These are phyloP conservation scores for Athene noctua DNA, from an alignment of 2,113 vertebrate species.

Conservation along the genomic window DNA sequence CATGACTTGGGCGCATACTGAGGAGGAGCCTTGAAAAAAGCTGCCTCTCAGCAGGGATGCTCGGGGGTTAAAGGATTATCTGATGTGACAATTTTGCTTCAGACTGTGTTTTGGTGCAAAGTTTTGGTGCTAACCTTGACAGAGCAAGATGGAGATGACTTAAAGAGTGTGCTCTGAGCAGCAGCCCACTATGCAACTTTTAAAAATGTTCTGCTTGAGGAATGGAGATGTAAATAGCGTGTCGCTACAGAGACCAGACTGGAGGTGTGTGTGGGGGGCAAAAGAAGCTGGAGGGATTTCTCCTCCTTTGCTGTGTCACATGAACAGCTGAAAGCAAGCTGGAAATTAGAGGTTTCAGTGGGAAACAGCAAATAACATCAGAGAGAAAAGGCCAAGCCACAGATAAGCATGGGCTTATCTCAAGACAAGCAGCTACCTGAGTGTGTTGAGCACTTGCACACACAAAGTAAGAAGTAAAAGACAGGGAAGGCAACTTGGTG, in stretches of 20 bases:
- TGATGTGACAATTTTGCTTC: background rate
- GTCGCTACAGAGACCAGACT: background rate
- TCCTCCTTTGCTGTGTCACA: background rate
- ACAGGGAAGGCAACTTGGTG: background rate
- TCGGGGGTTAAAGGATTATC: background rate
- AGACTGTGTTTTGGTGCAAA: background rate
- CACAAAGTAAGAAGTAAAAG: background rate
- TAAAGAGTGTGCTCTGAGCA: background rate
- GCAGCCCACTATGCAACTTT: background rate
- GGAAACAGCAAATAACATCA: background rate
- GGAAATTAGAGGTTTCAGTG: background rate
- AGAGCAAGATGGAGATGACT: background rate
- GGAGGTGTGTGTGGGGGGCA: background rate
- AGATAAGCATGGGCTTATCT: background rate
- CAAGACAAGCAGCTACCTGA: background rate
- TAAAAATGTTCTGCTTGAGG: background rate
- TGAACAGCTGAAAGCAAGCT: background rate
- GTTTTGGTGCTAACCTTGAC: background rate
- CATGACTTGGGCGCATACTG: background rate
- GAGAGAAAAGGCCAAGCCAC: background rate
- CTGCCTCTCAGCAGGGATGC: background rate
- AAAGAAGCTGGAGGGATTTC: background rate
- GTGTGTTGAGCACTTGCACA: fast-evolving
- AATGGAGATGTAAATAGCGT: background rate
- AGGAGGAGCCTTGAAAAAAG: background rate